Evolutionary conservation across 2,113 vertebrate species (phyloP), one percentile per base, ranked within the genome.

Genomic region (Chelonoidis abingdonii): DNA sequence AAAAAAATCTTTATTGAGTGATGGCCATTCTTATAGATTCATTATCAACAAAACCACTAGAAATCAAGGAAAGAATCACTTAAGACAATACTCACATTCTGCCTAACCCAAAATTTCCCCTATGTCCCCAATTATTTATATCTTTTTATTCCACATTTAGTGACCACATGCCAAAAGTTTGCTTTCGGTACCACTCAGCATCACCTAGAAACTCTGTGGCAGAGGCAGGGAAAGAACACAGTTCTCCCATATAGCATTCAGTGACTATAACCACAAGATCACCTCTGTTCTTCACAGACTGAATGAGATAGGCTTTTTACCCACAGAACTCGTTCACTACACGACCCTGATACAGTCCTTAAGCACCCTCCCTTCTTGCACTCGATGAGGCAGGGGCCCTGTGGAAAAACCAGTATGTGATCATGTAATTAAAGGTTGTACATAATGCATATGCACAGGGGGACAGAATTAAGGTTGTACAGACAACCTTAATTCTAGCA

Each of bases 361-460:
- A 38, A 95, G 65, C 3, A 82, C 29, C 49, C 4, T 82, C 86
- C 78, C 49, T 62, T 56, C 76, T 47, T 11, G 83, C 50, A 47
- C 0, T 0, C 35, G 29, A 57, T 35, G 79, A 86, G 4, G n/a
- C 3, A 80, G 89, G 79, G 2, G 44, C 53, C 25, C 54, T 83
- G 25, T 83, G 21, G 41, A 72, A 90, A 47, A 91, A 69, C 24
- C 6, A 81, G 5, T 31, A 44, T 9, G 41, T 82, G 17, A 80
- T 85, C 92, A 72, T 82, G 84, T 87, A 94, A 86, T 49, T 16
- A 91, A 19, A 80, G 35, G 22, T 81, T 49, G 19, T 96, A 94
- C 96, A 90, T 95, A 94, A 95, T 72, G n/a, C 62, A 69, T n/a
- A n/a, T 69, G 62, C 29, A 69, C 35, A n/a, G 11, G 25, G 56